phyloP scores from a whole-genome alignment of 2,888 invertebrate species.

The Mantis religiosa region DNA sequence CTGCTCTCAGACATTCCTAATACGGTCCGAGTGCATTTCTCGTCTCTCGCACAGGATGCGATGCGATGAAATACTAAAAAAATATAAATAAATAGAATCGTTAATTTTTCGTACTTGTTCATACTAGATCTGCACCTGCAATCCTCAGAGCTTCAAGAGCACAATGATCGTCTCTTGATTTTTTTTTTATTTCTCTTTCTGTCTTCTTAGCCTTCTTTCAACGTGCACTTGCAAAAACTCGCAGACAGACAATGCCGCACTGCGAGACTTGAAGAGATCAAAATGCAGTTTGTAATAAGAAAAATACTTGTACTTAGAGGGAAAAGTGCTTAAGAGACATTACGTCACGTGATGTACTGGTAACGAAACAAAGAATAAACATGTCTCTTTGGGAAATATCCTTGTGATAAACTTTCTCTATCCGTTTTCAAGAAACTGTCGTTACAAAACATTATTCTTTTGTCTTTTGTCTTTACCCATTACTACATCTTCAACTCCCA shows the following conservation, averaged over 20 bases:
- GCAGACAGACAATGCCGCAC: conserved; percentile 7
- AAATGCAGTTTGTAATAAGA: not conserved
- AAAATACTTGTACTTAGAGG: not conserved
- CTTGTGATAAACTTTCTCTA: too few relatives aligned
- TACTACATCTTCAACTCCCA: too few relatives aligned
- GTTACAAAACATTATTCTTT: too few relatives aligned
- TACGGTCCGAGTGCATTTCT: conserved; percentile 4
- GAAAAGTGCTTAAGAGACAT: not conserved
- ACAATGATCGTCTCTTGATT: not conserved
- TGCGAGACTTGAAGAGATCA: not conserved
- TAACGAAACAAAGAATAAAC: too few relatives aligned
- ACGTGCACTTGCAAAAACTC: not conserved
- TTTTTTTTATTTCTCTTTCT: not conserved
- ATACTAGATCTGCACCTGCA: not conserved
- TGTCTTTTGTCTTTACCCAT: too few relatives aligned
- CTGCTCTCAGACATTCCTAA: not conserved
- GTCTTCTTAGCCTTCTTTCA: not conserved
- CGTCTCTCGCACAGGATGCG: not conserved
- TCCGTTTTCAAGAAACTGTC: too few relatives aligned
- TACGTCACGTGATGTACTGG: not conserved
- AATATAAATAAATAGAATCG: not conserved
- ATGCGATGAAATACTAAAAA: not conserved
- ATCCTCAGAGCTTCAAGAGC: not conserved
- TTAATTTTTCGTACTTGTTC: not conserved
- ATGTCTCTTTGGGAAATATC: too few relatives aligned